phyloP scores from a whole-genome alignment of 1,140 invertebrate species.

The Lamellibrachia luymesi region DNA sequence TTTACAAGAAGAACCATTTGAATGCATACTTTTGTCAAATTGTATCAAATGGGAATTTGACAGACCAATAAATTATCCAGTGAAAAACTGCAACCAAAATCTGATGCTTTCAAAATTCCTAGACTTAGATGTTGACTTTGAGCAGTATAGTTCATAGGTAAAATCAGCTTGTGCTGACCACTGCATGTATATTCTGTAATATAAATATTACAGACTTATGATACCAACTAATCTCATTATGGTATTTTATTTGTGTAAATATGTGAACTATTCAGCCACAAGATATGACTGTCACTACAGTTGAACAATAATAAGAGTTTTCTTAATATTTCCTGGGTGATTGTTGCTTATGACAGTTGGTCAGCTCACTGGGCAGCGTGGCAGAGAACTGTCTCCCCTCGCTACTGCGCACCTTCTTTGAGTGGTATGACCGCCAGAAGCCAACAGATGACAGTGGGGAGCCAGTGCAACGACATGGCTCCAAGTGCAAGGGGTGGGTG shows the following conservation, averaged over 20 bases:
- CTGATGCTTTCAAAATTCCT: not conserved
- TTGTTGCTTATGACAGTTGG: conserved; percentile 58
- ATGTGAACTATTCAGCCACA: not conserved
- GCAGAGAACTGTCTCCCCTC: conserved; percentile 97
- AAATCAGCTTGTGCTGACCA: not conserved
- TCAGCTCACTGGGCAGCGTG: conserved; percentile 86
- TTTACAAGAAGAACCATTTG: too few relatives aligned
- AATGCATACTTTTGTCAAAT: too few relatives aligned
- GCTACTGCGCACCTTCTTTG: conserved; percentile 85
- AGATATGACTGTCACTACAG: not conserved
- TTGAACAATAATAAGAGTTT: not conserved
- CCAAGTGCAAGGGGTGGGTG: conserved; percentile 52
- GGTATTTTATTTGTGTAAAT: too few relatives aligned
- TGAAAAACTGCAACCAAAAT: too few relatives aligned
- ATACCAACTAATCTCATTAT: too few relatives aligned
- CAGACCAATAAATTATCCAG: not conserved
- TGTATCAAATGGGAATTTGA: not conserved
- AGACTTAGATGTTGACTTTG: not conserved
- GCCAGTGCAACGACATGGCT: conserved; percentile 34
- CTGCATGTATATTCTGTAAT: not conserved
- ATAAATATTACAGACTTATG: not conserved
- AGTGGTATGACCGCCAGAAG: conserved; percentile 93
- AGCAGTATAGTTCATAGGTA: not conserved
- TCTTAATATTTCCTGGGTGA: not conserved
- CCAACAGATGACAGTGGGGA: conserved; percentile 54